Evolutionary conservation across 2,888 invertebrate species (phyloP), one percentile per base, ranked within the genome.

Genomic region (Malthinus flaveolus): DNA sequence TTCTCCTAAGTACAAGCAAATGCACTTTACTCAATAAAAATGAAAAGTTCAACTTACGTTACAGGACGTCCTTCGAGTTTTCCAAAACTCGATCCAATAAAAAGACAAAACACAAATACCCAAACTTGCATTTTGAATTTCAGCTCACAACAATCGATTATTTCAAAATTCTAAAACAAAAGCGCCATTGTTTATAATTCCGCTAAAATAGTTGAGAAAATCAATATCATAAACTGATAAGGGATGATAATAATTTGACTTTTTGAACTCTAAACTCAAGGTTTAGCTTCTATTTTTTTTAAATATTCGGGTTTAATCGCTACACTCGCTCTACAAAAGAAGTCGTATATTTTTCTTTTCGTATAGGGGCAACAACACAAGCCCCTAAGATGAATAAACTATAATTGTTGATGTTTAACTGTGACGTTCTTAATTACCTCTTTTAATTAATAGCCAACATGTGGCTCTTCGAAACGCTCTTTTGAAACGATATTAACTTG

Each of bases 261-360:
- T 50, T 50, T 54, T 59, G 59, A 59, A 59, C 59, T 46, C 50
- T 11, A 15, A 39, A 46, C 54, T 53, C 58, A 53, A 58, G 49
- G 49, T 39, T 36, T 23, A 23, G 23, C 23, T 23, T n/a, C n/a
- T n/a, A n/a, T n/a, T n/a, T 53, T 49, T 45, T 52, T 46, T 12
- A 11, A 39, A 15, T 9, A 39, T 13, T 5, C 11, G 15, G 15
- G 39, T 39, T 39, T 15, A 7, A 39, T 35, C 9, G 35, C n/a
- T 10, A 10, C 35, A 35, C n/a, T 39, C 15, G 9, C 39, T 39
- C 13, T 39, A 15, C 15, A 15, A 13, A n/a, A n/a, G n/a, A n/a
- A n/a, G n/a, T 39, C 13, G 13, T 11, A n/a, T 15, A 15, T 15
- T 39, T 11, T n/a, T 15, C 9, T 39, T 15, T 39, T 39, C 15